These are phyloP conservation scores for Papilio gigon DNA, from an alignment of 2,888 invertebrate genomes.

Conservation along the genomic window DNA sequence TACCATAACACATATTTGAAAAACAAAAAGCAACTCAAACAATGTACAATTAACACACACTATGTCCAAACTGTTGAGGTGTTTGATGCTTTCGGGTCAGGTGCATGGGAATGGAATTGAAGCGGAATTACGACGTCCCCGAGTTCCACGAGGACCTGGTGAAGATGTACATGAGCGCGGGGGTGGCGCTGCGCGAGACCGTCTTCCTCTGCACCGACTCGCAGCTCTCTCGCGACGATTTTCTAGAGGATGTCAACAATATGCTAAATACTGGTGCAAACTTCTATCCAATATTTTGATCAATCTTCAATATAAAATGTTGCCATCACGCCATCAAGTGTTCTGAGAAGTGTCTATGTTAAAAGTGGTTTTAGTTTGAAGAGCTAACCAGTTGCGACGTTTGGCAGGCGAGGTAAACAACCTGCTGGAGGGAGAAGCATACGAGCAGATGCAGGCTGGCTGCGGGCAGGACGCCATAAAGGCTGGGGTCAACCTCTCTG, in stretches of 20 bases:
- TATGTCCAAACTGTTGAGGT: not conserved
- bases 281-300: no score
- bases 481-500: constrained; percentile 84
- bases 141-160: constrained; percentile 94
- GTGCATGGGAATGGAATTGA: constrained; percentile 94
- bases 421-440: constrained; percentile 93
- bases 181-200: constrained; percentile 87
- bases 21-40: not conserved
- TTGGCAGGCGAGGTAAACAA: constrained; percentile 92
- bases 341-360: no score
- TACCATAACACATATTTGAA: not conserved
- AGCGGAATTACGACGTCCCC: constrained; percentile 90
- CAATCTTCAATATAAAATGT: no score
- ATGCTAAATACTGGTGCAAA: constrained; percentile 91
- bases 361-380: no score
- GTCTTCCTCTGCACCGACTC: constrained; percentile 95
- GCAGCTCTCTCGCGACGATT: constrained; percentile 94
- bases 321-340: no score
- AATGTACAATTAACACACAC: not conserved
- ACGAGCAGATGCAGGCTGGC: constrained; percentile 90
- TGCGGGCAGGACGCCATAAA: constrained; percentile 88
- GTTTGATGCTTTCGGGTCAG: constrained; percentile 68
- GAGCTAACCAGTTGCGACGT: no score
- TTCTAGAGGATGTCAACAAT: constrained; percentile 95
- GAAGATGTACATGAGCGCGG: constrained; percentile 90